Evolutionary conservation across 2,888 invertebrate species (phyloP).

Genomic region (Sphinx pinastri): DNA sequence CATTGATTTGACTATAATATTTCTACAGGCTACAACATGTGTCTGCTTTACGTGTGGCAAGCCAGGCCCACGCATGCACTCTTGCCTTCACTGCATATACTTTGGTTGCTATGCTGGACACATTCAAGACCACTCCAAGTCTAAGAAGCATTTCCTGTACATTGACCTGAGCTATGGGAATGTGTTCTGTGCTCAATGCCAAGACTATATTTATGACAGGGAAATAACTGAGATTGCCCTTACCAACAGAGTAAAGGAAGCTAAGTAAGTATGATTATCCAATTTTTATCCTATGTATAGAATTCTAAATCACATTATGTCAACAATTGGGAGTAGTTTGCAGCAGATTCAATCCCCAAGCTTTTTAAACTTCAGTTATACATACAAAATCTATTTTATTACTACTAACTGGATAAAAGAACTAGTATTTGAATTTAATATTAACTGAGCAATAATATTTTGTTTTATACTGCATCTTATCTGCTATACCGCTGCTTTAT

Average conservation of each 20-base stretch:
- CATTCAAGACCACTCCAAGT: conserved; percentile 93
- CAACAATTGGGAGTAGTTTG: too few relatives aligned
- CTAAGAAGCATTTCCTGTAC: conserved; percentile 92
- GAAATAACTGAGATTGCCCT: conserved; percentile 85
- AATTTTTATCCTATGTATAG: not conserved
- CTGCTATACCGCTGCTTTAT: too few relatives aligned
- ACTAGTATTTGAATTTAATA: too few relatives aligned
- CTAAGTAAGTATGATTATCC: conserved; percentile 68
- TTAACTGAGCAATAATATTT: not conserved
- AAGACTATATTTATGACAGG: conserved; percentile 95
- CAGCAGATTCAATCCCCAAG: too few relatives aligned
- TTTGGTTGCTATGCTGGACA: conserved; percentile 96
- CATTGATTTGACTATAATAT: conserved; percentile 28
- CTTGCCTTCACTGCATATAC: conserved; percentile 95
- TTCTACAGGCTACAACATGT: conserved; percentile 88
- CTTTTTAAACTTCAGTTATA: not conserved
- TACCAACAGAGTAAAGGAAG: conserved; percentile 81
- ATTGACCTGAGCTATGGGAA: conserved; percentile 95
- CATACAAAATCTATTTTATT: not conserved
- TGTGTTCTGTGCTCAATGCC: conserved; percentile 94
- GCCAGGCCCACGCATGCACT: conserved; percentile 91
- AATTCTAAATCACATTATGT: too few relatives aligned
- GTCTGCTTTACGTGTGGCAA: conserved; percentile 92
- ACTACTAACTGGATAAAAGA: too few relatives aligned
- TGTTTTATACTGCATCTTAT: not conserved